These are phyloP conservation scores for Epistrophella euchroma DNA, from an alignment of 2,888 invertebrate genomes.

Conservation along the genomic window DNA sequence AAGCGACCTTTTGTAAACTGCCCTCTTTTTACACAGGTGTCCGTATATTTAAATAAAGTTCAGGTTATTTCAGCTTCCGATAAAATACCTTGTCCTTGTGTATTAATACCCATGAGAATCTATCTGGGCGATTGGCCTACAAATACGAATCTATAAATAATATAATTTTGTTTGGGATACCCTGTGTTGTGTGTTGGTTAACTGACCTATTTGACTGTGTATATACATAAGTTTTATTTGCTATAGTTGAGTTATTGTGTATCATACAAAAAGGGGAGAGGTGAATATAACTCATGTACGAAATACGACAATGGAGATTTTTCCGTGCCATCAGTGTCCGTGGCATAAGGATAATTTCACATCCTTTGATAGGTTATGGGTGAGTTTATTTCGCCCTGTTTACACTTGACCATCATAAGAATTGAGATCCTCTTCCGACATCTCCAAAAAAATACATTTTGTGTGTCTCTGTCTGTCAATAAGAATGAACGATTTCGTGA, in stretches of 20 bases:
- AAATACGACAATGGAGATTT: neutral
- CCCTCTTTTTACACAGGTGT: neutral
- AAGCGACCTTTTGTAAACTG: neutral
- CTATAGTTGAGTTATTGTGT: conserved; percentile 28
- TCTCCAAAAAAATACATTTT: neutral
- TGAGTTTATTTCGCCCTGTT: conserved; percentile 7
- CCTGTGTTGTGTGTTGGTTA: too few species aligned
- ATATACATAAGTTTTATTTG: conserved; percentile 33
- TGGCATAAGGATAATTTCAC: conserved; percentile 53
- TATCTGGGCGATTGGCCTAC: conserved; percentile 14
- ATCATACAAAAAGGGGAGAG: conserved; percentile 45
- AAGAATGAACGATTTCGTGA: conserved; percentile 18
- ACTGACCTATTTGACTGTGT: neutral
- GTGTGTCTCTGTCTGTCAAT: neutral
- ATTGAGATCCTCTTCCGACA: conserved; percentile 29
- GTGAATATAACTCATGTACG: conserved; percentile 60
- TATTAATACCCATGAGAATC: neutral
- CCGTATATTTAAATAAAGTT: neutral
- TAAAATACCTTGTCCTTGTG: conserved; percentile 5
- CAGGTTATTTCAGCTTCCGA: neutral
- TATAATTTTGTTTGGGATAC: conserved; percentile 8
- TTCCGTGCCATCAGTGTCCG: conserved; percentile 15
- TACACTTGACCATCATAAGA: conserved; percentile 8
- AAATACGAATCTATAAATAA: conserved; percentile 29
- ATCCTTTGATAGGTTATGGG: conserved; percentile 1